These are phyloP conservation scores for Heliconius sara DNA, from an alignment of 2,888 invertebrate species.

Conservation along the genomic window DNA sequence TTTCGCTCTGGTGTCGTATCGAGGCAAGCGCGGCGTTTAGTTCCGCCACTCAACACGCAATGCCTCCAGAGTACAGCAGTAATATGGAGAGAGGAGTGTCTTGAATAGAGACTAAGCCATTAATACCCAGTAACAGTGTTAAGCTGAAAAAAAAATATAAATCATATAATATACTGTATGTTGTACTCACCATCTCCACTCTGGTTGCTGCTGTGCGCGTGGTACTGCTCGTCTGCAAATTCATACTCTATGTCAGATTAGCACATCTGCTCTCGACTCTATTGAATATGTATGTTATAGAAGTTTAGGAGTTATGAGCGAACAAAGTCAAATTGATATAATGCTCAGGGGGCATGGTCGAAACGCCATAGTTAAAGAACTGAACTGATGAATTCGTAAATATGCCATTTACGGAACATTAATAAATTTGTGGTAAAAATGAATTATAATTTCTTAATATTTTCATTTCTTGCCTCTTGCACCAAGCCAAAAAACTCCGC, in stretches of 20 bases:
- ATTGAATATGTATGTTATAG: not conserved
- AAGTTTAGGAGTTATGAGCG: not conserved
- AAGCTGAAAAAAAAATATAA: not conserved
- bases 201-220: conserved; percentile 81
- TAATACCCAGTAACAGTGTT: not conserved
- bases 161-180: not conserved
- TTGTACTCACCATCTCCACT: conserved; percentile 76
- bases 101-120: no score
- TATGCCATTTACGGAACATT: no score
- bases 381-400: no score
- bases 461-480: no score
- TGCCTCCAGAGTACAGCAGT: not conserved
- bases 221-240: conserved; percentile 83
- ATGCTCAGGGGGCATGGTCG: no score
- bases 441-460: no score
- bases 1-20: no score
- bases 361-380: no score
- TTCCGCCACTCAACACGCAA: no score
- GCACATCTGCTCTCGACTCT: conserved; percentile 77
- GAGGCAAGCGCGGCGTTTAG: no score
- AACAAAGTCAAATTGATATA: not conserved
- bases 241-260: conserved; percentile 81
- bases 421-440: no score
- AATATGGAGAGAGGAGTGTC: not conserved
- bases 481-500: no score